Evolutionary conservation across 1,140 invertebrate genomes (phyloP).

Genomic region (Leguminivora glycinivorella): DNA sequence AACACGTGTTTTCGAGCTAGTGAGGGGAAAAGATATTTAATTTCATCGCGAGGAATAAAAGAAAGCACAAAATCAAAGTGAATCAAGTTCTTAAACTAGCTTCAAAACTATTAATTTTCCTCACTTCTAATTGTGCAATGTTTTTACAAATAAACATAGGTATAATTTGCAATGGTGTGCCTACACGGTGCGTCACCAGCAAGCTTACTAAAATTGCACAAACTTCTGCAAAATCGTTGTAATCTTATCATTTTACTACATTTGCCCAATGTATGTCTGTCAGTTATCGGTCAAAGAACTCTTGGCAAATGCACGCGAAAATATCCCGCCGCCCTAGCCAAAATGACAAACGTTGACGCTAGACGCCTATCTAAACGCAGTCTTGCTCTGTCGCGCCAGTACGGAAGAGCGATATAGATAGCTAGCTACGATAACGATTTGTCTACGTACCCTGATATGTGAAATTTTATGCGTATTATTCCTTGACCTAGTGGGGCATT

Average conservation of each 20-base stretch:
- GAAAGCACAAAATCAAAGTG: no score
- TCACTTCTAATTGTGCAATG: not conserved
- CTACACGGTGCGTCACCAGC: not conserved
- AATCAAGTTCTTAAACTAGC: no score
- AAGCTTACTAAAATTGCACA: not conserved
- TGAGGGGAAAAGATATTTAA: no score
- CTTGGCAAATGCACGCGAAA: not conserved
- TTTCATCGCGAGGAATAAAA: no score
- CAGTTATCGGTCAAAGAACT: slow-evolving; percentile 10
- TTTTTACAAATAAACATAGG: not conserved
- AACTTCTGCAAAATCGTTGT: not conserved
- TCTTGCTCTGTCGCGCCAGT: no score
- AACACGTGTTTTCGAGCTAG: no score
- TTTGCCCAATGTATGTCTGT: slow-evolving; percentile 13
- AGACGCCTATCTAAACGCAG: no score
- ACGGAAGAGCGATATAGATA: no score
- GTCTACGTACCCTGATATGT: no score
- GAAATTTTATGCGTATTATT: not conserved
- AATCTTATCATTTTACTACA: slow-evolving; percentile 5
- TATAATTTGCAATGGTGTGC: not conserved
- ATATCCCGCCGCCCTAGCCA: not conserved
- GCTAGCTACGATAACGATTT: no score
- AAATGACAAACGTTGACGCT: no score
- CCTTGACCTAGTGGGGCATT: not conserved
- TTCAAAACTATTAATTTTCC: no score